Base-by-base conservation (phyloP, 2,888 invertebrate genomes). In the Chalcosyrphus nemorum region DNA sequence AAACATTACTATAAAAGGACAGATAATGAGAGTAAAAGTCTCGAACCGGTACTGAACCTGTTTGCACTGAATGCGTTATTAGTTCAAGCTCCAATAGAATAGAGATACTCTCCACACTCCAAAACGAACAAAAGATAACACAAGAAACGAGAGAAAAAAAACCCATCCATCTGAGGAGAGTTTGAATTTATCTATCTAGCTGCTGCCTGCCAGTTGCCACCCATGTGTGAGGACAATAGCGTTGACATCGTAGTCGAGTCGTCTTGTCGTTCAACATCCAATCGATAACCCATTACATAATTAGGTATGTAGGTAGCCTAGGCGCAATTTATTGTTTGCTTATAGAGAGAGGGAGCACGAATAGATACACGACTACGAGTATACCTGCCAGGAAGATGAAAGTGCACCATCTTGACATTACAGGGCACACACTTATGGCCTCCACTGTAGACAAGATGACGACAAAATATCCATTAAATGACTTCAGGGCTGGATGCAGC, bases 1-100 rank as follows among this genome's bases (percentile, higher is more conserved):
- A 80, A 74, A 74, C 78, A 75, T 84, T 80, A 65, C 84, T 75
- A 57, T 80, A 84, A 84, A 78, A 80, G 84, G 84, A 78, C 63
- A 78, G 74, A 78, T 84, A 84, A 84, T 84, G 74, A 84, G 84
- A 84, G 84, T 80, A 84, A 84, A 84, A 84, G 84, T 84, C 84
- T 65, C 52, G 52, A 66, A 66, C 77, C 77, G 56, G 63, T 57
- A 32, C 38, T 77, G 61, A 70, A 80, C 84, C 80, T 68, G 84
- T 78, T 80, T 80, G 47, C 57, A 52, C 56, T 68, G 63, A 81
- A 81, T 71, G 76, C 81, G 76, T 76, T 71, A 71, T 81, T 81
- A 76, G 70, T 76, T 81, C 75, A 76, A 81, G 70, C 63, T 57
- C n/a, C 50, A 21, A 80, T 43, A 59, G 17, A 21, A 80, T 43